Evolutionary conservation across 2,888 invertebrate species (phyloP), one percentile per base, ranked within the genome.

Genomic region (Sinopyrophorus schimmeli): DNA sequence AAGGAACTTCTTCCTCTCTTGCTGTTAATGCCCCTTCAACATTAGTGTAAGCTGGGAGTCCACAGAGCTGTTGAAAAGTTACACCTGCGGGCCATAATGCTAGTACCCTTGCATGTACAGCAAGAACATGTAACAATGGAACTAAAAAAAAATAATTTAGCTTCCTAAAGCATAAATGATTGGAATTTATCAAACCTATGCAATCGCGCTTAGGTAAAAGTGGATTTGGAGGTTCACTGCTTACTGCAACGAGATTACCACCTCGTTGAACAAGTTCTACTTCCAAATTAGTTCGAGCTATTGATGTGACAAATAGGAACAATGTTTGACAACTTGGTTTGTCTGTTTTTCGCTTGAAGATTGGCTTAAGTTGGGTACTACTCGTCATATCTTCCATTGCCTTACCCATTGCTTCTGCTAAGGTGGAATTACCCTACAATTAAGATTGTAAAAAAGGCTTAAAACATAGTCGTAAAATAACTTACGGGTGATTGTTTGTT

Each of bases 351-450:
- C 85, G 84, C 66, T 86, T 84, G 64, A 86, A 86, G 68, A 89
- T 88, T 41, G 87, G 82, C 66, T 89, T 89, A 53, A 87, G 80
- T 68, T 88, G 87, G 3, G 94, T 92, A 57, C 87, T 86, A 65
- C 86, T 87, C 3, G 92, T 91, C 84, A 96, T 90, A 73, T 93
- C 92, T 67, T 93, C 92, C 92, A 95, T 94, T 15, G 91, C 87
- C 66, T 90, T 90, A 27, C 88, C 89, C 82, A 95, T 89, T 37
- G 93, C 92, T 68, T 92, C 89, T 1, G 89, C 85, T 54, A 94
- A 77, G 62, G 82, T 85, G 34, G 87, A 84, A 7, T 82, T 78
- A 40, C 78, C 79, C 86, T 87, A 67, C 5, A 51, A 30, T n/a
- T n/a, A n/a, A n/a, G n/a, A 10, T 21, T 21, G 3, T n/a, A 17